Percentiles rank a stretch among this genome's conserved stretches.
Evolutionary conservation across 2,888 invertebrate species (phyloP).

Genomic region (Itoplectis maculator): DNA sequence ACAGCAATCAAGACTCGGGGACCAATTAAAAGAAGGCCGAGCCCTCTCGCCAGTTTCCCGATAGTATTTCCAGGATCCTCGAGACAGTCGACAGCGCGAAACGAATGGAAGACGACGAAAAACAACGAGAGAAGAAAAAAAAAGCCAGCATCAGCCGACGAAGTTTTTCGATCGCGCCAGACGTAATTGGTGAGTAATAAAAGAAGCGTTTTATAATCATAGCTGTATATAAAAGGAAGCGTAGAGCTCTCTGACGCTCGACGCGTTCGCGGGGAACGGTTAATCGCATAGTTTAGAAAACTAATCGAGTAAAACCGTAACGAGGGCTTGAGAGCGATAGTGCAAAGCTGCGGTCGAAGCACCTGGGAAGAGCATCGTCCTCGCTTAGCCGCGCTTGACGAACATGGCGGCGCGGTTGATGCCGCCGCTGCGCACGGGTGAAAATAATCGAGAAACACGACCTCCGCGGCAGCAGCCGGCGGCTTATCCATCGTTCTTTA

Average conservation of each 20-base stretch:
- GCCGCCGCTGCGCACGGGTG: slow-evolving; percentile 13
- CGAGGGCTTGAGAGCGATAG: slow-evolving; percentile 30
- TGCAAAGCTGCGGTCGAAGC: slow-evolving; percentile 20
- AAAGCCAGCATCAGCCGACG: neutral
- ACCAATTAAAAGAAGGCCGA: slow-evolving; percentile 57
- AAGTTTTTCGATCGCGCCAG: slow-evolving; percentile 46
- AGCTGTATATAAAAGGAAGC: slow-evolving; percentile 37
- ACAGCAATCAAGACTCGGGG: slow-evolving; percentile 59
- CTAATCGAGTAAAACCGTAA: slow-evolving; percentile 61
- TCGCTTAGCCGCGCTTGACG: slow-evolving; percentile 49
- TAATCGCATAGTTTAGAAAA: slow-evolving; percentile 54
- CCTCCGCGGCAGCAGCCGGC: slow-evolving; percentile 29
- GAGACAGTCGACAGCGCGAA: slow-evolving; percentile 1
- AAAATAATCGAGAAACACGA: slow-evolving; percentile 59
- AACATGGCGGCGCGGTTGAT: slow-evolving; percentile 35
- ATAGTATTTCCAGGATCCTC: slow-evolving; percentile 34
- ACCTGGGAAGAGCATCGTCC: slow-evolving; percentile 46
- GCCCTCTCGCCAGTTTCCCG: neutral
- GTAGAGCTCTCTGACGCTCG: neutral
- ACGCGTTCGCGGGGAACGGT: slow-evolving; percentile 31
- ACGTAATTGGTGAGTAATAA: slow-evolving; percentile 61
- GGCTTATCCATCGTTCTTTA: slow-evolving; percentile 50
- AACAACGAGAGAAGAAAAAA: slow-evolving; percentile 12
- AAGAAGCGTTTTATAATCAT: slow-evolving; percentile 47
- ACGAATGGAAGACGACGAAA: neutral